Percentiles rank a stretch among this genome's conserved stretches.
These are phyloP conservation scores for Echeneis naucrates DNA, from an alignment of 2,797 vertebrate genomes.

Conservation along the genomic window DNA sequence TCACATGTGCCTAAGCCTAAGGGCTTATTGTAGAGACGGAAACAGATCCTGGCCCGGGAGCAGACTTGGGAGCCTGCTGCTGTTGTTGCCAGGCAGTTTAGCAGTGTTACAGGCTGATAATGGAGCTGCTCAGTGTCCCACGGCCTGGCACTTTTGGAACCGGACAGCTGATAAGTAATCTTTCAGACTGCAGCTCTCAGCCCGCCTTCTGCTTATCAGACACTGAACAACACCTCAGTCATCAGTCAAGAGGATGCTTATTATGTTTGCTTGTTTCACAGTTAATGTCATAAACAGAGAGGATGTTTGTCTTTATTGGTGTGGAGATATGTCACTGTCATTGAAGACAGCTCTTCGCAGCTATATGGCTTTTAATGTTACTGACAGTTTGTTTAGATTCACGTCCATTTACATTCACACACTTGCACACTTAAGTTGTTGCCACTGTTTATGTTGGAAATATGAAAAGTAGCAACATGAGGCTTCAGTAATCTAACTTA, in stretches of 20 bases:
- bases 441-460: not conserved
- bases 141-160: slow-evolving; percentile 30
- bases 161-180: slow-evolving; percentile 55
- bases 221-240: slow-evolving; percentile 35
- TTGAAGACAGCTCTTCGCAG: not conserved
- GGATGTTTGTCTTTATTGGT: not conserved
- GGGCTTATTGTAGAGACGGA: slow-evolving; percentile 69
- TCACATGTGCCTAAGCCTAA: slow-evolving; percentile 58
- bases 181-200: slow-evolving; percentile 34
- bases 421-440: not conserved
- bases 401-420: not conserved
- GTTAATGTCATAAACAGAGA: not conserved
- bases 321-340: not conserved
- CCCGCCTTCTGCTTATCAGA: slow-evolving; percentile 41
- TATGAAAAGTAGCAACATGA: not conserved
- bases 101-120: slow-evolving; percentile 57
- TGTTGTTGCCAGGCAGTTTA: slow-evolving; percentile 73
- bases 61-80: slow-evolving; percentile 10
- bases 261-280: not conserved
- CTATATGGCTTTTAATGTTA: not conserved
- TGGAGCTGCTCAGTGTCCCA: slow-evolving; percentile 47
- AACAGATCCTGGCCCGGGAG: slow-evolving; percentile 56
- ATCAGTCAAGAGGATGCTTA: slow-evolving; percentile 9
- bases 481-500: too few species aligned
- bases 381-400: not conserved